Evolutionary conservation across 2,113 vertebrate genomes (phyloP).

Genomic region (Andinoacara biseriatus): DNA sequence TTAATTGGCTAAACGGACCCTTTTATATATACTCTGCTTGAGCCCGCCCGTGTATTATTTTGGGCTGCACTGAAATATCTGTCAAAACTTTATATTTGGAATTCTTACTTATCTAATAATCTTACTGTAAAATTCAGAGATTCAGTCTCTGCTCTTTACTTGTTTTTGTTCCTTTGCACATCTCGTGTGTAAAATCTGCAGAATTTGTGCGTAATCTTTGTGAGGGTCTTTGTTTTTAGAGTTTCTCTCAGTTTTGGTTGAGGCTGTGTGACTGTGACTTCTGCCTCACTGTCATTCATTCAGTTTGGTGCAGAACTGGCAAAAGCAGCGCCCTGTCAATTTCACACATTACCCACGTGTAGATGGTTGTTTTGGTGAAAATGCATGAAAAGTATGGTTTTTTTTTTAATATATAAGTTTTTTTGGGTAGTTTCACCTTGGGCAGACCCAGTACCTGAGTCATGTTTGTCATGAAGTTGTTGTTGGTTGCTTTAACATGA

Average conservation of each 20-base stretch:
- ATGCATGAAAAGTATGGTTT: no score
- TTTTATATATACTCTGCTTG: neutral
- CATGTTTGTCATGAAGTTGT: neutral
- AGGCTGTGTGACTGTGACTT: neutral
- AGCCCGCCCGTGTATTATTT: neutral
- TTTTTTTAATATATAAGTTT: no score
- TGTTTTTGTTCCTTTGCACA: neutral
- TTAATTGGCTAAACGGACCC: neutral
- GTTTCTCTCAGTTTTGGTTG: constrained; percentile 39
- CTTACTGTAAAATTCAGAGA: neutral
- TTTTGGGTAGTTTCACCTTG: neutral
- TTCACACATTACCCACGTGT: neutral
- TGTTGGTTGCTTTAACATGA: neutral
- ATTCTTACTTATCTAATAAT: neutral
- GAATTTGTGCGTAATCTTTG: neutral
- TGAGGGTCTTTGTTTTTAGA: neutral
- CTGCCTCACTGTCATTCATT: neutral
- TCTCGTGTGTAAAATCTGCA: neutral
- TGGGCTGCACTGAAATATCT: neutral
- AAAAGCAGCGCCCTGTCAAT: neutral
- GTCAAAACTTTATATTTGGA: neutral
- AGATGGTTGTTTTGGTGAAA: no score
- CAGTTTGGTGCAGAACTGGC: neutral
- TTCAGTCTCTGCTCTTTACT: neutral
- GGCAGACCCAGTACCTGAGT: neutral